phyloP scores from a whole-genome alignment of 2,888 invertebrate species.

The Aphidius colemani region DNA sequence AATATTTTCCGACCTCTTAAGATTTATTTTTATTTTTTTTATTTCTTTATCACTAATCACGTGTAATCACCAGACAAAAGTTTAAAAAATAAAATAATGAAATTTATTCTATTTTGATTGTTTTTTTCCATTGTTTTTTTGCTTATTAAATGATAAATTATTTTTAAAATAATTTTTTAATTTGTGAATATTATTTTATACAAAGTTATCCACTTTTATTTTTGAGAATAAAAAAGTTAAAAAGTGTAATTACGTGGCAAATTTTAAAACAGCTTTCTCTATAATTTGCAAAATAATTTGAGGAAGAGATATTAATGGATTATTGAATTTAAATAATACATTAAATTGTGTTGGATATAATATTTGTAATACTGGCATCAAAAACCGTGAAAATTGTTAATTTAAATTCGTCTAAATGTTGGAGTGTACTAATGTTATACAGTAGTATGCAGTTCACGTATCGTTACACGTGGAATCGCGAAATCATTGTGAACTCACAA shows the following conservation, averaged over 20 bases:
- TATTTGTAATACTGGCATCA: conserved; percentile 45
- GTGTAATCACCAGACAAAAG: no score
- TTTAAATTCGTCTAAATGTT: conserved; percentile 55
- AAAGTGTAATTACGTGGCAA: background rate
- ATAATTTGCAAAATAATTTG: background rate
- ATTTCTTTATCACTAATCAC: no score
- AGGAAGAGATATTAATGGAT: background rate
- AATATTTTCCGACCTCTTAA: background rate
- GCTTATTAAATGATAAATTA: background rate
- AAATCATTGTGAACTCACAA: conserved; percentile 90
- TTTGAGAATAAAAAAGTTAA: background rate
- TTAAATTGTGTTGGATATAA: background rate
- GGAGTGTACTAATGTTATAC: conserved; percentile 59
- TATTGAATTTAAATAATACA: conserved; percentile 1
- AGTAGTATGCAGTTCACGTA: conserved; percentile 77
- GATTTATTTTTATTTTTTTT: no score
- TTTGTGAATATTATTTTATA: no score
- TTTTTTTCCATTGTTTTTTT: background rate
- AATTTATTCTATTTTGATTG: no score
- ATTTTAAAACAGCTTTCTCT: background rate
- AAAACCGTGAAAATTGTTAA: conserved; percentile 45
- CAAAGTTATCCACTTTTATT: no score
- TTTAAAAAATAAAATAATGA: no score
- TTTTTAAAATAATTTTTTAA: background rate
- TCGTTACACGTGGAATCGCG: conserved; percentile 90